Base-by-base conservation (phyloP, 2,888 invertebrate genomes). In the Orthonychiurus folsomi region DNA sequence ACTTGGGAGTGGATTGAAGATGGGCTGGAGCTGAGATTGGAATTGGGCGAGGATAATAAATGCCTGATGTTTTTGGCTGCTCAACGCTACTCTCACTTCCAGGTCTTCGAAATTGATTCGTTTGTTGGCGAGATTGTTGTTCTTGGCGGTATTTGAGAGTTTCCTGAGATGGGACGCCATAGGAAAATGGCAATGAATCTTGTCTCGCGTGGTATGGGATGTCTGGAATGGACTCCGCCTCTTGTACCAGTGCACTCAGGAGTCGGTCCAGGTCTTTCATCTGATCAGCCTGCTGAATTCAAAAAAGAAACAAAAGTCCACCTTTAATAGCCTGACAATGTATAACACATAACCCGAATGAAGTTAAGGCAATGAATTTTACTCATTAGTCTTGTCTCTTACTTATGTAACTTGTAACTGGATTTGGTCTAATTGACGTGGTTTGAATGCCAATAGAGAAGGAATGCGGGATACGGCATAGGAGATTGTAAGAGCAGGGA, bases 171-270 rank as follows among this genome's bases (percentile, higher is more conserved):
- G 65, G 64, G 21, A 68, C 66, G 18, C 68, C 67, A 84, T 93
- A 93, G 63, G 89, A 88, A 80, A 92, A 92, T 67, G 93, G 93
- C 74, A 88, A 85, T 74, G 89, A 88, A 78, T 91, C 88, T 73
- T 88, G 86, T 75, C 92, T 83, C 75, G 92, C 91, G 86, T 93
- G 92, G 80, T 93, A 93, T 73, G 93, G 92, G 59, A 71, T 69
- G 63, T 73, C 73, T 1, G 66, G 68, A 55, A 73, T 73, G 20
- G 68, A 68, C 23, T 69, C 69, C 3, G 73, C 73, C 60, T 71
- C 71, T 62, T 69, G 68, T 50, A 73, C 66, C 28, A 73, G 59
- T 23, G 71, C 71, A 26, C 65, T 67, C 54, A 73, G 64, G 18
- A 73, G 61, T 48, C 70, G 63, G 59, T 73, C 73, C 62, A 73